Evolutionary conservation across 2,888 invertebrate species (phyloP).

Genomic region (Cephus pulcher): DNA sequence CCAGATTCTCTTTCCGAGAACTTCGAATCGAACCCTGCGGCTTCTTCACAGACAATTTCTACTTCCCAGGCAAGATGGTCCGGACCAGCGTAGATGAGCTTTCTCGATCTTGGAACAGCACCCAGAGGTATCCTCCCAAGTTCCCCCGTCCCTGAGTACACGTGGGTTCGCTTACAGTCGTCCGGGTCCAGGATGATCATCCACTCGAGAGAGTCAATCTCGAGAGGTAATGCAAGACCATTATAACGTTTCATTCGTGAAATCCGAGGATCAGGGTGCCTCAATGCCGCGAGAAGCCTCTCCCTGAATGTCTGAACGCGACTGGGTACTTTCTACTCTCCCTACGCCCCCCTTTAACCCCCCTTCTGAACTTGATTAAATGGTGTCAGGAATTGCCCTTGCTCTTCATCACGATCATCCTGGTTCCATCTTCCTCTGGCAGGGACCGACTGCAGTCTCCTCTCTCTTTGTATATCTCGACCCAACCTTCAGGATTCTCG

Average conservation of each 20-base stretch:
- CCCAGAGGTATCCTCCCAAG: neutral
- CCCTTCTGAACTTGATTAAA: slow-evolving; percentile 19
- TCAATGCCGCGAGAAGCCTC: slow-evolving; percentile 14
- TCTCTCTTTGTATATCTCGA: no score
- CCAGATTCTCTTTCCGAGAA: no score
- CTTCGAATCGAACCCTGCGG: no score
- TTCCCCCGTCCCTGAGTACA: neutral
- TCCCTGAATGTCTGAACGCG: slow-evolving; percentile 1
- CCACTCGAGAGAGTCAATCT: slow-evolving; percentile 17
- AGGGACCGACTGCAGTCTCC: no score
- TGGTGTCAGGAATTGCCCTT: slow-evolving; percentile 19
- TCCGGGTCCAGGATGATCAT: slow-evolving; percentile 4
- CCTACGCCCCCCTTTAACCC: neutral
- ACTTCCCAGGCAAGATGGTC: no score
- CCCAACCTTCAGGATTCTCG: no score
- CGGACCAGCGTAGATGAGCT: no score
- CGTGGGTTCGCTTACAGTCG: neutral
- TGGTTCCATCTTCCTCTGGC: no score
- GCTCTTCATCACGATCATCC: neutral
- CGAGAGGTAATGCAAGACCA: slow-evolving; percentile 19
- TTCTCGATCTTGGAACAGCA: no score
- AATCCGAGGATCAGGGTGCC: slow-evolving; percentile 19
- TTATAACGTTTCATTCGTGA: slow-evolving; percentile 22
- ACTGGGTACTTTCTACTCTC: no score
- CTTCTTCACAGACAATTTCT: no score